Evolutionary conservation across 2,113 vertebrate genomes (phyloP).

Genomic region (Antechinus stuartii): DNA sequence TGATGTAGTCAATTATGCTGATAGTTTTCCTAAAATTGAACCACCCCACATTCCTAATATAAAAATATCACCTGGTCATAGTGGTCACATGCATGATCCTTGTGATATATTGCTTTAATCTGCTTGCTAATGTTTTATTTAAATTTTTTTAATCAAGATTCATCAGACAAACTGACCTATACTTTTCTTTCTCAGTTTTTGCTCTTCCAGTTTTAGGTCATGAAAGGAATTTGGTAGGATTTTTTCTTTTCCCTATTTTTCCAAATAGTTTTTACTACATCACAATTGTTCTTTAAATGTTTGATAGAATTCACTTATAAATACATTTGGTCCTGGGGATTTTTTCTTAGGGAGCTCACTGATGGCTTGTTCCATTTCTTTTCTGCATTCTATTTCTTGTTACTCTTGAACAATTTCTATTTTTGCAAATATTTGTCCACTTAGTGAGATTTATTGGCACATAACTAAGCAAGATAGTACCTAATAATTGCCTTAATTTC

Average conservation of each 20-base stretch:
- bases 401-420: background rate
- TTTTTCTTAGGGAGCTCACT: background rate
- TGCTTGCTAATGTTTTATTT: background rate
- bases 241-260: background rate
- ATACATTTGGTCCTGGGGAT: background rate
- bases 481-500: background rate
- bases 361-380: background rate
- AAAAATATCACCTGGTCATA: background rate
- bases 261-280: background rate
- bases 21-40: background rate
- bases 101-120: background rate
- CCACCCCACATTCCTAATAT: background rate
- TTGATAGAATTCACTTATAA: background rate
- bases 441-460: background rate
- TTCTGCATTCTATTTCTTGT: background rate
- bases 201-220: background rate
- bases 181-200: background rate
- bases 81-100: background rate
- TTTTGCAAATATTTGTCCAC: background rate
- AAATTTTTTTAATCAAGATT: background rate
- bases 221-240: background rate
- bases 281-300: background rate
- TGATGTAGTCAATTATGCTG: background rate
- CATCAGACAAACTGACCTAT: background rate
- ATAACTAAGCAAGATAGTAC: background rate